Base-by-base conservation (phyloP, 2,113 vertebrate genomes). In the Atlantisia rogersi region DNA sequence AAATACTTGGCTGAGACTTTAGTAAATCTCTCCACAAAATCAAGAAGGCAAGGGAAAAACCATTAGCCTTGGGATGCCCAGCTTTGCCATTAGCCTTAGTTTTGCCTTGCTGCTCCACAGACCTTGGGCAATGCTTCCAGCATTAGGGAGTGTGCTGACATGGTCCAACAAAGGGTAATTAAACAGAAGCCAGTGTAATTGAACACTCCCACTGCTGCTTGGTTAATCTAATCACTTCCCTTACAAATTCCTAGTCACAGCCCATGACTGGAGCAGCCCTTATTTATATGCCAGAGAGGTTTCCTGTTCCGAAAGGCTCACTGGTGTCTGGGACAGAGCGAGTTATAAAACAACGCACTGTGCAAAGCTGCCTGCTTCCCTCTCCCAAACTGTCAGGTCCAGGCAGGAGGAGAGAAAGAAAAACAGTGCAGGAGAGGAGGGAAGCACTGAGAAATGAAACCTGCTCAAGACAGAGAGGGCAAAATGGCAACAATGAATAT, bases 281-380 rank as follows among this genome's bases (percentile, higher is more conserved):
- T 79, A 96, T 95, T 96, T 75, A 86, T 48, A 96, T 88, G 90
- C 94, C 73, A 70, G 56, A 20, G 68, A 75, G 71, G 85, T 83
- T 92, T 71, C 52, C 85, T 60, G 79, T 39, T 58, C 50, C 24
- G 56, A 82, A 62, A 55, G 56, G 9, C 52, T 64, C 56, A 20
- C 42, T 29, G 70, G 63, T 70, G 77, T 31, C 50, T 70, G 50
- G 50, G 69, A 59, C 60, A 40, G 28, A 46, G 39, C 39, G 52
- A 56, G 64, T 17, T 48, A 50, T 11, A 64, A 64, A 78, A 29
- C 64, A 58, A 70, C 40, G 29, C 29, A n/a, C 46, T 39, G 10
- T 2, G 78, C 53, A 77, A 48, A 78, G 58, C 63, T 53, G 55
- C 52, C 20, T 35, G 48, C 64, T 78, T 67, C 53, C 62, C 31